Evolutionary conservation across 2,113 vertebrate genomes (phyloP).

Genomic region (Taxidea taxus): DNA sequence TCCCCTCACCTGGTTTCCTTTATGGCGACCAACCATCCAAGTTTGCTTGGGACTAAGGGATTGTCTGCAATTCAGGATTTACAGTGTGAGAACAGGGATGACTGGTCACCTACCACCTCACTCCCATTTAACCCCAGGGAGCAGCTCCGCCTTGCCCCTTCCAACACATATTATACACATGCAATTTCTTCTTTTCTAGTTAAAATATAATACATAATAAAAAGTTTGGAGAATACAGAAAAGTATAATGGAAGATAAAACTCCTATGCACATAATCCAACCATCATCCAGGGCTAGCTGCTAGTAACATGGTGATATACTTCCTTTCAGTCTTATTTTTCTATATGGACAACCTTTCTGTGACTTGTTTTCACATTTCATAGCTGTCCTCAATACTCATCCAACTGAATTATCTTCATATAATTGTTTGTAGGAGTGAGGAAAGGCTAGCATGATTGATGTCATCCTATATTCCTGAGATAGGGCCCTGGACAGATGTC

Average conservation of each 20-base stretch:
- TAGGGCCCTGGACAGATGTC: background rate
- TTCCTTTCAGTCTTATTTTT: background rate
- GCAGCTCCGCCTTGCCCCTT: background rate
- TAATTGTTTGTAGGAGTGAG: slow-evolving; percentile 16
- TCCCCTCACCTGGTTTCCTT: background rate
- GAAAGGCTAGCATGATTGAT: slow-evolving; percentile 7
- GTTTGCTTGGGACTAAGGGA: background rate
- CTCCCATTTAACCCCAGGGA: background rate
- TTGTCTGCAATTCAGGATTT: background rate
- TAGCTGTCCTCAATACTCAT: slow-evolving; percentile 27
- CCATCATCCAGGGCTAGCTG: background rate
- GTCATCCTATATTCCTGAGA: background rate
- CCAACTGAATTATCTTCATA: slow-evolving; percentile 4
- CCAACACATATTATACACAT: background rate
- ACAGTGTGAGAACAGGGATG: background rate
- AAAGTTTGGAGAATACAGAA: background rate
- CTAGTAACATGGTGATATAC: background rate
- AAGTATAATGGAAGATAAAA: background rate
- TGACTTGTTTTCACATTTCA: slow-evolving; percentile 39
- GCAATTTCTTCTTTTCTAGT: background rate
- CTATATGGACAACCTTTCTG: background rate
- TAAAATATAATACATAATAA: background rate
- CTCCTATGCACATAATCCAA: too few species aligned
- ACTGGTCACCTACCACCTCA: background rate
- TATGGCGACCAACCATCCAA: too few species aligned